Evolutionary conservation across 2,888 invertebrate genomes (phyloP).

Genomic region (Drosophila conformis): DNA sequence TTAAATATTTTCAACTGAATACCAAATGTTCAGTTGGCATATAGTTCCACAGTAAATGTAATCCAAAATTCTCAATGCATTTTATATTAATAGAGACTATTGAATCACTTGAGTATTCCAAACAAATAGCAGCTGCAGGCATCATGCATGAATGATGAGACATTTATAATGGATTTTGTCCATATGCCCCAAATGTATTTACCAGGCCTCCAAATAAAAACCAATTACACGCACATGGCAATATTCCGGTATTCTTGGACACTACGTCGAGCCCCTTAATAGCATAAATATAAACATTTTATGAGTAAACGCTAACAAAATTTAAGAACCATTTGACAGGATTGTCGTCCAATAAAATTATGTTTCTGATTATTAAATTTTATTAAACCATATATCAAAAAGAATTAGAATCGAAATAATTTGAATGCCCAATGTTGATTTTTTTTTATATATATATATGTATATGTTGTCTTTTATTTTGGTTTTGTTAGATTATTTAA

Average conservation of each 20-base stretch:
- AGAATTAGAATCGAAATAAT: constrained; percentile 51
- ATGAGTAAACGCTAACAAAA: constrained; percentile 9
- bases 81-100: not conserved
- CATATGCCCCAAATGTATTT: constrained; percentile 22
- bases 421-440: constrained; percentile 23
- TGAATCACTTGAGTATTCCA: constrained; percentile 21
- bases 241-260: constrained; percentile 9
- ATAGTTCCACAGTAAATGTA: not conserved
- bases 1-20: not conserved
- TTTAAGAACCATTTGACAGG: constrained; percentile 6
- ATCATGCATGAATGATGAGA: constrained; percentile 15
- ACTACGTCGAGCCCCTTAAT: constrained; percentile 34
- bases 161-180: constrained; percentile 22
- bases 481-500: not conserved
- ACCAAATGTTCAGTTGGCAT: not conserved
- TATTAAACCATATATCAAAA: constrained; percentile 70
- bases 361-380: constrained; percentile 51
- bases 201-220: constrained; percentile 11
- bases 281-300: constrained; percentile 29
- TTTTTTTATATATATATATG: not conserved
- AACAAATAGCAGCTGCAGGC: constrained; percentile 17
- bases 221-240: constrained; percentile 35
- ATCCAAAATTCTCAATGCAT: constrained; percentile 5
- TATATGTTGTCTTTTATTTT: constrained; percentile 6
- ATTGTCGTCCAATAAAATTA: constrained; percentile 5